phyloP scores from a whole-genome alignment of 64 coral and sea anemone genomes.

The Trachythela sp. region DNA sequence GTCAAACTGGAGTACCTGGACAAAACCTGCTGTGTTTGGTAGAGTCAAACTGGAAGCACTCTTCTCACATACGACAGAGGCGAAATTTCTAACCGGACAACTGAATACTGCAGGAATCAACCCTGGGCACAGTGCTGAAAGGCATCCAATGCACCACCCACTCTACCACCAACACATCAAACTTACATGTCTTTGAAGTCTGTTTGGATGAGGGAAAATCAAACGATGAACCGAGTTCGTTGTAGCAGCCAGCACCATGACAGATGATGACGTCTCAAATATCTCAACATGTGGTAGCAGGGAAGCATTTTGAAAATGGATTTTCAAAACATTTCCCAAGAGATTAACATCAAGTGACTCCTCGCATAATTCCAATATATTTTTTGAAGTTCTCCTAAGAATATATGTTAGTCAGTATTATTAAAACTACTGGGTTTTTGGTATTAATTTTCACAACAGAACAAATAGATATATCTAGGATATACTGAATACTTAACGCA shows the following conservation, averaged over 20 bases:
- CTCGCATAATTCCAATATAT: slow-evolving; percentile 71
- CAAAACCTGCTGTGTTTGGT: no score
- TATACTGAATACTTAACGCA: no score
- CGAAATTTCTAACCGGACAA: background rate
- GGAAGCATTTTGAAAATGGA: slow-evolving; percentile 57
- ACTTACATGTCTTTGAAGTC: slow-evolving; percentile 84
- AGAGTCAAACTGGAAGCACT: no score
- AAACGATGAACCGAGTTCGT: slow-evolving; percentile 86
- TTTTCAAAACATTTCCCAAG: slow-evolving; percentile 56
- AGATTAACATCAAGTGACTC: slow-evolving; percentile 75
- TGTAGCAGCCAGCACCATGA: slow-evolving; percentile 73
- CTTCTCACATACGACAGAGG: no score
- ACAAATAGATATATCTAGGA: no score
- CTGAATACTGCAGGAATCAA: no score
- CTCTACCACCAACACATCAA: background rate
- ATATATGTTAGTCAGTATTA: no score
- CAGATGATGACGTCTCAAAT: slow-evolving; percentile 69
- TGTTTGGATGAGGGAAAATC: slow-evolving; percentile 70
- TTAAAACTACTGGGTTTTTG: no score
- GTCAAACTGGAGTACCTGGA: no score
- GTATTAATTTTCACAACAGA: no score
- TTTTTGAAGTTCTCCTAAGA: slow-evolving; percentile 73
- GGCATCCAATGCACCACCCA: no score
- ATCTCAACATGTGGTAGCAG: slow-evolving; percentile 71
- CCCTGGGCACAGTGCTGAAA: no score